Percentiles rank a stretch among this genome's conserved stretches.
These are phyloP conservation scores for Sphenodon punctatus DNA, from an alignment of 2,797 vertebrate species.

Conservation along the genomic window DNA sequence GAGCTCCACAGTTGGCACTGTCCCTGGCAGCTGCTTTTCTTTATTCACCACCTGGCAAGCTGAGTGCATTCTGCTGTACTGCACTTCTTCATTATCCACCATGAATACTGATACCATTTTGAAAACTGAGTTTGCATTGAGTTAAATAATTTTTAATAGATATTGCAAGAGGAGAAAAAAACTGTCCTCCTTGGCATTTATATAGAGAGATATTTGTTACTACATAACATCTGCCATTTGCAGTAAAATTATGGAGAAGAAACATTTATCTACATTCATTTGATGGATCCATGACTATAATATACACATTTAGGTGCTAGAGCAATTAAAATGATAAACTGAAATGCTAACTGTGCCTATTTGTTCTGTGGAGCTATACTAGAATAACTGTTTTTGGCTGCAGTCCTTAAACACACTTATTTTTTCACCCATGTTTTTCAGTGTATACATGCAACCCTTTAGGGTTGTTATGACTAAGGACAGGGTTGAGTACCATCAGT, in stretches of 20 bases:
- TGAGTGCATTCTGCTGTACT: constrained; percentile 18
- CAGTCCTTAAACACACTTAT: no score
- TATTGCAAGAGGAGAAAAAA: neutral
- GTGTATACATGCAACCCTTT: no score
- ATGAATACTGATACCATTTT: neutral
- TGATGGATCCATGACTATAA: neutral
- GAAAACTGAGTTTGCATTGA: constrained; percentile 20
- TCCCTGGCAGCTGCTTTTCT: constrained; percentile 47
- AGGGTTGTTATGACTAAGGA: no score
- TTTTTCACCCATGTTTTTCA: no score
- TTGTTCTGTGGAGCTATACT: neutral
- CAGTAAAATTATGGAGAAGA: neutral
- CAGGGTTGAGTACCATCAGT: no score
- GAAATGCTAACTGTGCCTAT: neutral
- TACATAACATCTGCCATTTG: neutral
- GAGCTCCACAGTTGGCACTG: constrained; percentile 35
- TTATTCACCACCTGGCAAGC: constrained; percentile 33
- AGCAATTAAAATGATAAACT: neutral
- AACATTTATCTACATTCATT: neutral
- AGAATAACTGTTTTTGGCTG: constrained; percentile 2
- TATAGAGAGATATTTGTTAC: neutral
- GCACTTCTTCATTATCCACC: neutral
- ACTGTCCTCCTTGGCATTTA: neutral
- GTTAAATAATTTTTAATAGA: neutral
- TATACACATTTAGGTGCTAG: neutral